phyloP scores from a whole-genome alignment of 2,797 vertebrate species.

The Girardinus metallicus region DNA sequence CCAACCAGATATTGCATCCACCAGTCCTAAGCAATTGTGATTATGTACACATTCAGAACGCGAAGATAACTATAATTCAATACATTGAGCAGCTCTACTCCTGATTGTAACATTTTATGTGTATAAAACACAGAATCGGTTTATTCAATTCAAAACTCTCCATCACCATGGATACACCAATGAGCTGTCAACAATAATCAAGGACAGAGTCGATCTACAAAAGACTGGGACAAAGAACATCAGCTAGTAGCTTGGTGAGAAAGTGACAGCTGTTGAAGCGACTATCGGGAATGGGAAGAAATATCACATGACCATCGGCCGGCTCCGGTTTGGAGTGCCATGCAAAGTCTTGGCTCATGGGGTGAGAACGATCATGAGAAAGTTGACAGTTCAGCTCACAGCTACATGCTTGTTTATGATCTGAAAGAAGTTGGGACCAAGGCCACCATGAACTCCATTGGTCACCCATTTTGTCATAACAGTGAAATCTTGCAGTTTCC shows the following conservation, averaged over 20 bases:
- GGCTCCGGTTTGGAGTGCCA: background rate
- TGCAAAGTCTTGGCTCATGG: background rate
- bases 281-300: background rate
- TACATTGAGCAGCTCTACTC: background rate
- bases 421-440: background rate
- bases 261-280: background rate
- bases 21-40: background rate
- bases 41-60: no score
- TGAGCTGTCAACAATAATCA: background rate
- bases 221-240: background rate
- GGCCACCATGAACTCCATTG: background rate
- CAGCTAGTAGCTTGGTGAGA: background rate
- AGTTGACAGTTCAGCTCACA: background rate
- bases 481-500: background rate
- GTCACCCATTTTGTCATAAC: background rate
- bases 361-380: background rate
- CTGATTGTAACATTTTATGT: background rate
- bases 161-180: background rate
- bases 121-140: background rate
- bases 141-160: background rate
- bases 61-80: background rate
- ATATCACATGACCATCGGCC: background rate
- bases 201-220: background rate
- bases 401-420: background rate
- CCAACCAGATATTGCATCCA: background rate